Evolutionary conservation across 2,888 invertebrate genomes (phyloP).

Genomic region (Tanytarsus gracilentus): DNA sequence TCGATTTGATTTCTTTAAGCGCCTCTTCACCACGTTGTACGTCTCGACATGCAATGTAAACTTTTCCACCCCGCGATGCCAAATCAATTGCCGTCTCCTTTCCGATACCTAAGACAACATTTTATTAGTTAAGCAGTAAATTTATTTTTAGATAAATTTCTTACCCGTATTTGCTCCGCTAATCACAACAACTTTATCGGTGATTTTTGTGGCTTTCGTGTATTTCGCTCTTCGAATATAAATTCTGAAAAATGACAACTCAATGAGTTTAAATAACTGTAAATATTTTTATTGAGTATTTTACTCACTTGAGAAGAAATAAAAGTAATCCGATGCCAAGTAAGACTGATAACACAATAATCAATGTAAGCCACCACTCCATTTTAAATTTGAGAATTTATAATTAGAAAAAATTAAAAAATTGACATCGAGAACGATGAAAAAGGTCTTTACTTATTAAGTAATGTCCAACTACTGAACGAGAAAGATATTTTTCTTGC

Average conservation of each 20-base stretch:
- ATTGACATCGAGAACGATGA: too few species aligned
- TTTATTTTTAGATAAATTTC: too few species aligned
- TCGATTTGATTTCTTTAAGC: constrained; percentile 57
- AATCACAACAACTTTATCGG: constrained; percentile 59
- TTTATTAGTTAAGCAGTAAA: too few species aligned
- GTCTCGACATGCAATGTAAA: constrained; percentile 81
- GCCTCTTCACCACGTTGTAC: constrained; percentile 63
- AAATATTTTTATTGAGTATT: too few species aligned
- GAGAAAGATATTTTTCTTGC: too few species aligned
- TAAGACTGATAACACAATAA: constrained; percentile 5
- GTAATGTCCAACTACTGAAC: too few species aligned
- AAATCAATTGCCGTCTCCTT: constrained; percentile 62
- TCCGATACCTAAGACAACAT: too few species aligned
- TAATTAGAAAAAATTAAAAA: too few species aligned
- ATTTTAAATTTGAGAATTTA: too few species aligned
- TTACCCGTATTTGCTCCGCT: constrained; percentile 77
- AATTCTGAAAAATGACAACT: constrained; percentile 41
- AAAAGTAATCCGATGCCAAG: not conserved
- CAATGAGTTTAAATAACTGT: too few species aligned
- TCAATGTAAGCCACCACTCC: constrained; percentile 22
- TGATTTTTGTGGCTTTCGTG: constrained; percentile 44
- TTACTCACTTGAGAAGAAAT: constrained; percentile 21
- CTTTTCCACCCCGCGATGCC: constrained; percentile 64
- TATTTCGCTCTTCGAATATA: constrained; percentile 44
- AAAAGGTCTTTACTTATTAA: too few species aligned